Evolutionary conservation across 2,113 vertebrate genomes (phyloP).

Genomic region (Syngnathus typhle): DNA sequence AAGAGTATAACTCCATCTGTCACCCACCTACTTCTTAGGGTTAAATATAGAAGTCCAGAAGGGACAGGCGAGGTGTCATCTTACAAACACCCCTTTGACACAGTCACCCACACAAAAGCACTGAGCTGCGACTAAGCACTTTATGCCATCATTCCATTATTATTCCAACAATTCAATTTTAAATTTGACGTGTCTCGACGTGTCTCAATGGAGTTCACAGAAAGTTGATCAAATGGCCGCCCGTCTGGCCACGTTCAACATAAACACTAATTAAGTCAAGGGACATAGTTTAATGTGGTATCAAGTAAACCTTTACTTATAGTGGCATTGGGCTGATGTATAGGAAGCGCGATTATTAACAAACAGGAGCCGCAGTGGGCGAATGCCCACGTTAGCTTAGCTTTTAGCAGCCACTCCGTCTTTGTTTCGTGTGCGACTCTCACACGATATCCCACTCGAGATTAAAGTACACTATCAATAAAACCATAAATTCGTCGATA

Average conservation of each 20-base stretch:
- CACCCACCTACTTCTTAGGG: constrained; percentile 26
- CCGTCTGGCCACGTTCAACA: neutral
- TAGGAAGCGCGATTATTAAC: neutral
- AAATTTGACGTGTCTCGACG: neutral
- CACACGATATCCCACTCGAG: neutral
- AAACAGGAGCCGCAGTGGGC: constrained; percentile 19
- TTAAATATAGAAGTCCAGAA: constrained; percentile 71
- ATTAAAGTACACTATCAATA: too few relatives aligned
- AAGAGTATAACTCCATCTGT: constrained; percentile 68
- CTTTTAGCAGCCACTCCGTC: constrained; percentile 28
- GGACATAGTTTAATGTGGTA: neutral
- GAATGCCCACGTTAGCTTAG: constrained; percentile 2
- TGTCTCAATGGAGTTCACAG: neutral
- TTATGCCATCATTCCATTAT: neutral
- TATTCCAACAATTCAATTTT: neutral
- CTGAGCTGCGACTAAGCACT: constrained; percentile 10
- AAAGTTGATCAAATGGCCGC: neutral
- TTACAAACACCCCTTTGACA: constrained; percentile 56
- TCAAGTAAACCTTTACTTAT: neutral
- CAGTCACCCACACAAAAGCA: constrained; percentile 44
- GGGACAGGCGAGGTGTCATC: constrained; percentile 63
- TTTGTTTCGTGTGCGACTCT: constrained; percentile 47
- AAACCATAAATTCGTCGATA: neutral
- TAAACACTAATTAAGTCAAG: neutral
- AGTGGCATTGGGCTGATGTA: neutral